Percentiles rank a stretch among this genome's conserved stretches.
These are phyloP conservation scores for Isichthys henryi DNA, from an alignment of 2,113 vertebrate species.

Conservation along the genomic window DNA sequence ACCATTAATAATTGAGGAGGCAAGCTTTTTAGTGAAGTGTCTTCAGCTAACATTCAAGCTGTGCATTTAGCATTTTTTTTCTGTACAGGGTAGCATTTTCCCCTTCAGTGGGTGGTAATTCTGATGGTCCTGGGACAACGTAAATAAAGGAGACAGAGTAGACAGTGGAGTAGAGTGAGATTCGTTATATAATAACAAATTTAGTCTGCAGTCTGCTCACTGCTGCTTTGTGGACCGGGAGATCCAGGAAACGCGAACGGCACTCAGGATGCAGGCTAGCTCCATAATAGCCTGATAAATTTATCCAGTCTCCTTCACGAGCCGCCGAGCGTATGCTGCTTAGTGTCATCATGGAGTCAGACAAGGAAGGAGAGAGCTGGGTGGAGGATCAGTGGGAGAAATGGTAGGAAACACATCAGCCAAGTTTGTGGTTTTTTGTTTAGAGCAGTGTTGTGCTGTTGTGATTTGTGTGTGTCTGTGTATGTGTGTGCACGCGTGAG, in stretches of 20 bases:
- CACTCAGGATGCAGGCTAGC: conserved; percentile 13
- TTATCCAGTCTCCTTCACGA: conserved; percentile 28
- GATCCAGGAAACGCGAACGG: conserved; percentile 1
- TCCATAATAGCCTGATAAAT: conserved; percentile 36
- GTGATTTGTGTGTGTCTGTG: conserved; percentile 24
- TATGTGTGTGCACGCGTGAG: conserved; percentile 1
- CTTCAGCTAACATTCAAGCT: conserved; percentile 19
- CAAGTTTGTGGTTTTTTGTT: conserved; percentile 3
- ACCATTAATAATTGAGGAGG: conserved; percentile 45
- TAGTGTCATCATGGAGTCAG: conserved; percentile 81
- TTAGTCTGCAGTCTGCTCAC: conserved; percentile 28
- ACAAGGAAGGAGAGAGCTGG: conserved; percentile 85
- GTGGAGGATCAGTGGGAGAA: conserved; percentile 98
- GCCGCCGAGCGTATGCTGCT: conserved; percentile 66
- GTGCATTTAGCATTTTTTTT: conserved; percentile 26
- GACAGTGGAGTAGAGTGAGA: conserved; percentile 8
- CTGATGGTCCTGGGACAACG: conserved; percentile 37
- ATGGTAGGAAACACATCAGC: conserved; percentile 71
- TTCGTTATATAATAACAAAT: background rate
- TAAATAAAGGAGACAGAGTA: conserved; percentile 29
- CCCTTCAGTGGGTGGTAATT: conserved; percentile 41
- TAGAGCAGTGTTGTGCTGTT: background rate
- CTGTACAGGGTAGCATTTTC: conserved; percentile 43
- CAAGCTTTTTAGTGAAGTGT: conserved; percentile 21
- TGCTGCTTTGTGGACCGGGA: conserved; percentile 1